A percentile compares a stretch with the other conserved stretches of the same genome.
Conservation (phyloP, 2,113 vertebrate genomes). For the Herpetotheres cachinnans region DNA sequence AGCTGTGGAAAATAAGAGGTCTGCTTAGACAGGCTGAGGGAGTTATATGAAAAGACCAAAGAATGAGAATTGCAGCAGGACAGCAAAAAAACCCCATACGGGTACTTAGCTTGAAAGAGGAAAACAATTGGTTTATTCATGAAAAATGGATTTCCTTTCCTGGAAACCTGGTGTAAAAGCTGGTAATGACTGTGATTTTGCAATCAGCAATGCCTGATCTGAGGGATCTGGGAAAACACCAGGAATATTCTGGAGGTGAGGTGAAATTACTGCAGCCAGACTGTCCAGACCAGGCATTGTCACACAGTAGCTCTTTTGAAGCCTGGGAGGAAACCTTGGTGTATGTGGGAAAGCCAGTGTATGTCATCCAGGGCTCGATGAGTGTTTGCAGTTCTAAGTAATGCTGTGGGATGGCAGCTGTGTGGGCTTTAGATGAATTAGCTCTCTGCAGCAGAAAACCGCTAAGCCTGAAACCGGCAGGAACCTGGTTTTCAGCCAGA, state of each 20-base stretch:
- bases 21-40: not conserved
- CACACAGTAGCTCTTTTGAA: not conserved
- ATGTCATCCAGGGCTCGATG: not conserved
- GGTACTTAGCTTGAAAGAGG: not conserved
- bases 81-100: not conserved
- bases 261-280: not conserved
- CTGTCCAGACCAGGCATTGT: not conserved
- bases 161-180: not conserved
- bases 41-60: not conserved
- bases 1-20: not conserved
- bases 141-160: not conserved
- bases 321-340: not conserved
- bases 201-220: not conserved
- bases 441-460: not conserved
- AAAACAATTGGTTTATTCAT: not conserved
- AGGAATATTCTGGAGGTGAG: not conserved
- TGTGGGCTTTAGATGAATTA: not conserved
- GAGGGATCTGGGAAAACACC: not conserved
- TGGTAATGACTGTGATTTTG: not conserved
- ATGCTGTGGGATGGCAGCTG: not conserved
- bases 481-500: not conserved
- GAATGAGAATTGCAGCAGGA: not conserved
- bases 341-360: not conserved
- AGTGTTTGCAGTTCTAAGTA: not conserved
- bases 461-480: not conserved